These are phyloP conservation scores for Esox masquinongy DNA, from an alignment of 2,797 vertebrate species.

Conservation along the genomic window DNA sequence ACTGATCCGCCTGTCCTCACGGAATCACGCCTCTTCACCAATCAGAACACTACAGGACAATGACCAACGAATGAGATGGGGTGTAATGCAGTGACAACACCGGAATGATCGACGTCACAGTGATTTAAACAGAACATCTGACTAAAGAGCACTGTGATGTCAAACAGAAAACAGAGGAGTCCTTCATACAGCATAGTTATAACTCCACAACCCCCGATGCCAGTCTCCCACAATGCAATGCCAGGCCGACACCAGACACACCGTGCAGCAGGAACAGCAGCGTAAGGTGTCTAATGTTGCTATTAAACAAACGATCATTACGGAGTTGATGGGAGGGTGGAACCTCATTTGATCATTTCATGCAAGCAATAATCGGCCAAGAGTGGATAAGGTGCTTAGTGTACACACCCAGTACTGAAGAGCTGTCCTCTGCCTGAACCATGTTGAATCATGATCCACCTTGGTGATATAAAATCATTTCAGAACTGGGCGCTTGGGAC, in stretches of 20 bases:
- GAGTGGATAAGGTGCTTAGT: conserved; percentile 35
- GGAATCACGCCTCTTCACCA: background rate
- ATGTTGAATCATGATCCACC: conserved; percentile 70
- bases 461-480: conserved; percentile 61
- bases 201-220: background rate
- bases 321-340: conserved; percentile 51
- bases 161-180: background rate
- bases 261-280: conserved; percentile 33
- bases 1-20: background rate
- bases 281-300: conserved; percentile 18
- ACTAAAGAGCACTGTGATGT: conserved; percentile 28
- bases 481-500: conserved; percentile 34
- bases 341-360: conserved; percentile 37
- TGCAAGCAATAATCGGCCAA: conserved; percentile 44
- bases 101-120: conserved; percentile 31
- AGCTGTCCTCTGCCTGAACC: conserved; percentile 66
- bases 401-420: conserved; percentile 72
- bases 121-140: conserved; percentile 17
- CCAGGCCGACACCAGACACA: background rate
- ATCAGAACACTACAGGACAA: background rate
- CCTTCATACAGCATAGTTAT: background rate
- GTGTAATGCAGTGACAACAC: background rate
- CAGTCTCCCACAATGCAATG: conserved; percentile 44
- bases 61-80: background rate
- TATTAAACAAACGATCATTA: conserved; percentile 36